Evolutionary conservation across 2,797 vertebrate genomes (phyloP), one percentile per base, ranked within the genome.

Genomic region (Lithobates pipiens): DNA sequence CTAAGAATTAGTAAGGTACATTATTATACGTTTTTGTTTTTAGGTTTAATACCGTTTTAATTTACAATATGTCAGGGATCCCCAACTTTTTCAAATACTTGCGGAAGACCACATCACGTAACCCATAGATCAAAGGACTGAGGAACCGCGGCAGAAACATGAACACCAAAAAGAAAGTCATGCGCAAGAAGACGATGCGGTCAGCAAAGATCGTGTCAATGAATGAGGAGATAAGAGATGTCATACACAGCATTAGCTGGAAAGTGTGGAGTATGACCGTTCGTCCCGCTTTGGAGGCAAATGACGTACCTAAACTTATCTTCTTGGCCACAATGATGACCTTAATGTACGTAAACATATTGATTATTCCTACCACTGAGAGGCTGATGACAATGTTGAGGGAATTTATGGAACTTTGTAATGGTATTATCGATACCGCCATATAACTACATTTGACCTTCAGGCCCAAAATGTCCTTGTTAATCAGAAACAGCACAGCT

Each of bases 201-300:
- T 69, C 61, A 21, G 27, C 27, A 1, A 69, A 39, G 25, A 10
- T 11, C 5, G 25, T 82, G 67, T 94, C 94, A 0, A 91, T 93
- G 42, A 95, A 85, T 1, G 93, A 46, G 27, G 78, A 70, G 42
- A 63, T 34, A 0, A 80, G 32, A 25, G 78, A 80, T 0, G 34
- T 69, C 65, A 71, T 80, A 25, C 78, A 80, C 16, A 80, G 25
- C 8, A 80, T 27, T 23, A 80, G 78, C 21, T 80, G 78, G 10
- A 80, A 54, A 2, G 65, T 65, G 23, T 80, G 78, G 25, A 80
- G 78, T n/a, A 80, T 32, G 54, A 80, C 78, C 0, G 78, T 79
- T 9, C 29, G 65, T 6, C 61, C 77, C 8, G 77, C 77, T 23
- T 68, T 79, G 23, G 29, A 79, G 39, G 36, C 77, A 5, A 34